Conservation (phyloP, 2,888 invertebrate species). For the Nomada goodeniana region DNA sequence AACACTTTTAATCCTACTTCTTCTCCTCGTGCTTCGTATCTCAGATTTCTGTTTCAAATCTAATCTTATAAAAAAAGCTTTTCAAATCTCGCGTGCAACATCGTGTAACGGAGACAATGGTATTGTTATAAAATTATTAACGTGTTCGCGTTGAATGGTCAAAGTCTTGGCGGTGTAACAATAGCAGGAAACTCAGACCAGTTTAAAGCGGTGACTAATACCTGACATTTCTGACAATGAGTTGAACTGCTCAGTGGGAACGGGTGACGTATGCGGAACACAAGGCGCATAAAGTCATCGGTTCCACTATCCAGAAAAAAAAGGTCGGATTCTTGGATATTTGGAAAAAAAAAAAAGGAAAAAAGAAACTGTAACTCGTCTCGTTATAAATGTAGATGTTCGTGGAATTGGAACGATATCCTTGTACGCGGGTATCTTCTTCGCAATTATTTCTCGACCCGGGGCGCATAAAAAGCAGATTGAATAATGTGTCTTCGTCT, state of each 20-base stretch:
- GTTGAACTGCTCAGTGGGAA: slow-evolving; percentile 20
- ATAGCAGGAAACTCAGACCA: not conserved
- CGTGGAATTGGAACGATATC: slow-evolving; percentile 40
- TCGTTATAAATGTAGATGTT: slow-evolving; percentile 21
- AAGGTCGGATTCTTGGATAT: slow-evolving; percentile 4
- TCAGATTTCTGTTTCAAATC: too few relatives aligned
- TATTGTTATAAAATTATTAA: not conserved
- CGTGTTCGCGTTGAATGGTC: not conserved
- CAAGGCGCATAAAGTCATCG: not conserved
- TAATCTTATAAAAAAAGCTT: too few relatives aligned
- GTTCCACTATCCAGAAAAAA: not conserved
- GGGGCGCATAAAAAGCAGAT: slow-evolving; percentile 20
- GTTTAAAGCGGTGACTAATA: slow-evolving; percentile 38
- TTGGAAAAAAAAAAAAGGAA: not conserved
- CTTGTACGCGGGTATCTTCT: slow-evolving; percentile 24
- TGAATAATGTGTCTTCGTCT: slow-evolving; percentile 25
- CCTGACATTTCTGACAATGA: slow-evolving; percentile 5
- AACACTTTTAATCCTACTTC: not conserved
- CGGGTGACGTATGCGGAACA: slow-evolving; percentile 41
- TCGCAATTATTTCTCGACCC: slow-evolving; percentile 36
- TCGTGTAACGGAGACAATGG: too few relatives aligned
- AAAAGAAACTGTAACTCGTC: not conserved
- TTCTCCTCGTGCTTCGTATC: too few relatives aligned
- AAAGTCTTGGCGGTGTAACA: not conserved
- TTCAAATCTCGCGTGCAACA: too few relatives aligned